Conservation (phyloP, 2,113 vertebrate genomes). For the Barbus barbus region DNA sequence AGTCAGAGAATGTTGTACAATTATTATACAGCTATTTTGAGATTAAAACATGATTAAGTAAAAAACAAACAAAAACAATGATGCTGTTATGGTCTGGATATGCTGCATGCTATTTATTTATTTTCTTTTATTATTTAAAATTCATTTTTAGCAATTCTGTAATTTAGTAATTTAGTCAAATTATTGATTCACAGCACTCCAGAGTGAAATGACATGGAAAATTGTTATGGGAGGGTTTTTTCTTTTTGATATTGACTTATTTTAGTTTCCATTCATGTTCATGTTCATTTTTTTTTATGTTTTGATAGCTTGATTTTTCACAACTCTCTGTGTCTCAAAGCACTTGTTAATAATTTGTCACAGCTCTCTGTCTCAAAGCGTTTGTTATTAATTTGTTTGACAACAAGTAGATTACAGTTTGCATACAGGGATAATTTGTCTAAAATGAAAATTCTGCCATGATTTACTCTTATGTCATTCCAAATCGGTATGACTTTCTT, state of each 20-base stretch:
- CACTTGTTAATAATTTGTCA: background rate
- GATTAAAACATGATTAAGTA: background rate
- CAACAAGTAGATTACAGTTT: background rate
- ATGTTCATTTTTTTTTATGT: too few relatives aligned
- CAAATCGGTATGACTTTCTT: too few relatives aligned
- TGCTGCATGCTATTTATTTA: background rate
- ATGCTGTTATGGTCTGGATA: background rate
- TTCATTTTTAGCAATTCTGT: background rate
- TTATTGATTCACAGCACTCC: background rate
- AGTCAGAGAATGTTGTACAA: background rate
- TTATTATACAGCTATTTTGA: background rate
- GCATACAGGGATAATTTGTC: background rate
- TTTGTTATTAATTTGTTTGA: background rate
- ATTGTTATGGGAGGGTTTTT: too few relatives aligned
- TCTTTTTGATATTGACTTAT: too few relatives aligned
- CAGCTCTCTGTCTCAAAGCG: background rate
- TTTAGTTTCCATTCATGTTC: background rate
- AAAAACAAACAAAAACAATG: too few relatives aligned
- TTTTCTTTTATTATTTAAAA: constrained; percentile 4
- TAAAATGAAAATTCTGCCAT: background rate
- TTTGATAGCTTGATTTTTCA: background rate
- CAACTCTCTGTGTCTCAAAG: background rate
- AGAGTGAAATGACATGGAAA: background rate
- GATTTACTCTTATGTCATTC: background rate
- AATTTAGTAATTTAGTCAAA: background rate